phyloP scores from a whole-genome alignment of 92 coral and sea anemone genomes.

The Chrysogorgia sp. region DNA sequence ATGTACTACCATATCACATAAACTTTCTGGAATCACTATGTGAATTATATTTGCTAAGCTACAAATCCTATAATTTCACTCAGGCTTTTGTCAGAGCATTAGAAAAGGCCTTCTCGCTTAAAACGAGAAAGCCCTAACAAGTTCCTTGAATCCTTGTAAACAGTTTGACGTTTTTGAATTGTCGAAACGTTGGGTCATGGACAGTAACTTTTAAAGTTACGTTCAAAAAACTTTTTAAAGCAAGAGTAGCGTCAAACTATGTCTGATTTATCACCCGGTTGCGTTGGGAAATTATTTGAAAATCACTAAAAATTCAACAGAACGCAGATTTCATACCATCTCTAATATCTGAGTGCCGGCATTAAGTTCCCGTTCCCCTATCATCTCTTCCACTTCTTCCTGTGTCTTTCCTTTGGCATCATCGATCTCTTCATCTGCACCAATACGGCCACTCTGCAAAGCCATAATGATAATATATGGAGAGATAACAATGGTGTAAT shows the following conservation, averaged over 20 bases:
- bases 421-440: slow-evolving; percentile 97
- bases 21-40: neutral
- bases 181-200: no score
- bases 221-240: no score
- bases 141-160: neutral
- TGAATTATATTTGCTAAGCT: neutral
- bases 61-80: neutral
- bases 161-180: neutral
- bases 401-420: slow-evolving; percentile 87
- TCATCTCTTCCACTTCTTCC: slow-evolving; percentile 90
- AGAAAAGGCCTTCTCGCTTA: neutral
- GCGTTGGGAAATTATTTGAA: neutral
- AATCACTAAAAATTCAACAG: neutral
- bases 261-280: no score
- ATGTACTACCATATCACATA: no score
- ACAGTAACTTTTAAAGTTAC: no score
- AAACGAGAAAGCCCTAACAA: neutral
- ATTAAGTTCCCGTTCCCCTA: slow-evolving; percentile 80
- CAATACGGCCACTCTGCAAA: slow-evolving; percentile 91
- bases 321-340: slow-evolving; percentile 69
- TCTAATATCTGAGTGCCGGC: slow-evolving; percentile 95
- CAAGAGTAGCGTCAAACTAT: no score
- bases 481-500: neutral
- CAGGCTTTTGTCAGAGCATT: neutral
- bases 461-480: neutral